Base-by-base conservation (phyloP, 2,113 vertebrate species). In the Cettia cetti region DNA sequence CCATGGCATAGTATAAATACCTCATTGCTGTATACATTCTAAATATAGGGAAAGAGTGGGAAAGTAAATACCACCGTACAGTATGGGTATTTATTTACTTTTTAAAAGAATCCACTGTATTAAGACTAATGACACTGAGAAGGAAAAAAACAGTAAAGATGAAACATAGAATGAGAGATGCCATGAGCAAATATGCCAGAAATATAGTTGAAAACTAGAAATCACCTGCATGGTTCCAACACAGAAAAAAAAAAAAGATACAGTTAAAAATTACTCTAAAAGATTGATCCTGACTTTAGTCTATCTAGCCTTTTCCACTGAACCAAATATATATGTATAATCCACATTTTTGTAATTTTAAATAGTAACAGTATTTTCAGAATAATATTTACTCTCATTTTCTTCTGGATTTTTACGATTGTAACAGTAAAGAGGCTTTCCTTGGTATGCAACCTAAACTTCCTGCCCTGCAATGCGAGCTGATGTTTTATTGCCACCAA, bases 1-100 rank as follows among this genome's bases (percentile, higher is more conserved):
- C 84, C 91, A 96, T 96, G 95, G 96, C 93, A 96, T 95, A 93
- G 78, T 78, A 96, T 95, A 97, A 97, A 96, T 83, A 92, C 78
- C 78, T 95, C 92, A 92, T 91, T 95, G 90, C 90, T 90, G 90
- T 95, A 97, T 96, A 94, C 72, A 86, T 95, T 96, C 96, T 97
- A 97, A 97, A 97, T 97, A 97, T 95, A 96, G 85, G 71, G 47
- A 95, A 65, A 95, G 53, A 91, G 76, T 92, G 61, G 71, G 83
- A 97, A 94, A 94, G 84, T 89, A 97, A 97, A 97, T 93, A 95
- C 49, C 83, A 85, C 20, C 3, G 68, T 86, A 96, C 93, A 94
- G 93, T 96, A 96, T 92, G 86, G 42, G 77, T 86, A 97, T 94
- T 93, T 97, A 96, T 94, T 95, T 94, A 89, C 54, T 92, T 92